These are phyloP conservation scores for Zonotrichia leucophrys DNA, from an alignment of 2,113 vertebrate genomes.

Conservation along the genomic window DNA sequence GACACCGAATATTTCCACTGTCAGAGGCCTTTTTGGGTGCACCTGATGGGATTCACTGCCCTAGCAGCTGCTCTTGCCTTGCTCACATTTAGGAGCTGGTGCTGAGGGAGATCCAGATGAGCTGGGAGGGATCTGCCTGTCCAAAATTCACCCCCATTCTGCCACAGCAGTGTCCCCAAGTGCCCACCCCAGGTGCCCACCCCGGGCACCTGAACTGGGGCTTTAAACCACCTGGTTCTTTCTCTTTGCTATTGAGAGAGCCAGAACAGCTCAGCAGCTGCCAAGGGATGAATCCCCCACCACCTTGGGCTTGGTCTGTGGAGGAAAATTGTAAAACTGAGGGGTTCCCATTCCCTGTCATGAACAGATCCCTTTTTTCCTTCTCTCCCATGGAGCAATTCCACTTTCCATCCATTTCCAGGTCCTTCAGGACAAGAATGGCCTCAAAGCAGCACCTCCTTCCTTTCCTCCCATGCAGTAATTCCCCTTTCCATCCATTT, in stretches of 20 bases:
- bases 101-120: not conserved
- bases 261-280: not conserved
- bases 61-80: not conserved
- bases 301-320: accelerated
- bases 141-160: not conserved
- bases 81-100: not conserved
- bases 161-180: not conserved
- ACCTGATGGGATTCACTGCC: not conserved
- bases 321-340: not conserved
- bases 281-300: not conserved
- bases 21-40: not conserved
- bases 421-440: not conserved
- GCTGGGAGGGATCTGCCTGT: not conserved
- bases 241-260: not conserved
- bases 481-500: no score
- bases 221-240: accelerated
- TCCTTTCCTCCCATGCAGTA: no score
- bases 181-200: not conserved
- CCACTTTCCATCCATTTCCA: no score
- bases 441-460: not conserved
- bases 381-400: accelerated
- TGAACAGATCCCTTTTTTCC: not conserved
- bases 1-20: not conserved
- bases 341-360: not conserved
- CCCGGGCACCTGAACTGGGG: not conserved